Evolutionary conservation across 2,888 invertebrate species (phyloP).

Genomic region (Chromoteleia sp.): DNA sequence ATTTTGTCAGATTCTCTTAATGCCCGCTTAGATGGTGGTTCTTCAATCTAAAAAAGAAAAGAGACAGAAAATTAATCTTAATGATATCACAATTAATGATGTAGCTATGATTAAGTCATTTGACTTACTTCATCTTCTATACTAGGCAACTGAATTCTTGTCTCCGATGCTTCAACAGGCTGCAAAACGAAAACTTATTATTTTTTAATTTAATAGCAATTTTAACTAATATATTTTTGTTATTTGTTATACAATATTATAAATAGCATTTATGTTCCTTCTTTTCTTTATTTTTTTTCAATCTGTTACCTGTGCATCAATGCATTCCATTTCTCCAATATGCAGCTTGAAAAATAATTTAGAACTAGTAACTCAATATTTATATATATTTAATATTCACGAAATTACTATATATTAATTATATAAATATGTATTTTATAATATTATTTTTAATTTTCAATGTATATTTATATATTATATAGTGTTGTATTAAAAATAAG

Average conservation of each 20-base stretch:
- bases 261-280: neutral
- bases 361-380: conserved; percentile 24
- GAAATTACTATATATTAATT: too few relatives aligned
- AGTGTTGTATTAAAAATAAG: too few relatives aligned
- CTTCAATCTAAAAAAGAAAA: conserved; percentile 79
- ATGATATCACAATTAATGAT: too few relatives aligned
- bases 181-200: conserved; percentile 78
- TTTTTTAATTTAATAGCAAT: conserved; percentile 8
- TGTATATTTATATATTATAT: too few relatives aligned
- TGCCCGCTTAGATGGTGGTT: conserved; percentile 83
- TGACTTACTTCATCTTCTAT: conserved; percentile 86
- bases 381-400: conserved; percentile 5
- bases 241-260: too few relatives aligned
- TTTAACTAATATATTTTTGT: too few relatives aligned
- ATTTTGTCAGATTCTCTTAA: conserved; percentile 83
- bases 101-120: too few relatives aligned
- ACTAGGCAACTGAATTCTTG: conserved; percentile 91
- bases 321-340: conserved; percentile 87
- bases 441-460: too few relatives aligned
- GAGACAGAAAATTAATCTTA: conserved; percentile 9
- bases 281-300: conserved; percentile 24
- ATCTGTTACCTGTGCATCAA: conserved; percentile 89
- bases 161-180: conserved; percentile 93
- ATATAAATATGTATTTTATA: neutral
- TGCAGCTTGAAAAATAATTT: conserved; percentile 86